Evolutionary conservation across 2,797 vertebrate genomes (phyloP), one percentile per base, ranked within the genome.

Genomic region (Percopsis omiscomaycus): DNA sequence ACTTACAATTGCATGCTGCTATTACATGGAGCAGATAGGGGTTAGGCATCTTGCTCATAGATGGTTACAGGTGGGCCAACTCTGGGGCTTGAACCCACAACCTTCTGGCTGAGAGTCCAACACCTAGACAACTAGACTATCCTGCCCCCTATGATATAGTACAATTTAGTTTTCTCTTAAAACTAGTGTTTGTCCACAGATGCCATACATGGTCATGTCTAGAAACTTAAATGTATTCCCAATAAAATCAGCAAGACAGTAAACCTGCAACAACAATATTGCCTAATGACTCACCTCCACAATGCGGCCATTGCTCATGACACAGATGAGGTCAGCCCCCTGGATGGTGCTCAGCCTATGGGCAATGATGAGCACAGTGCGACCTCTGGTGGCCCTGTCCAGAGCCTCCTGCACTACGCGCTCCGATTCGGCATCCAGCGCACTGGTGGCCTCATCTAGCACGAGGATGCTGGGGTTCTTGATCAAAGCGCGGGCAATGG

Each of bases 311-410:
- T 88, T 91, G 59, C 93, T 93, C 89, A 98, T 92, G 67, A 98
- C 96, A 1, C 95, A 93, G 56, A 98, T 98, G 69, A 93, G 80
- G 77, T 96, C 91, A 0, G 97, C 96, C 0, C 78, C 89, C 1
- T 91, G 94, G n/a, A 98, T 92, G 29, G 97, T 98, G 89, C 97
- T 98, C 80, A 99, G 93, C 3, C 97, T 92, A 75, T 99, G 97
- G 14, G 97, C 97, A 1, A 99, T 98, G 82, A 99, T 91, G 32
- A 99, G 93, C 68, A 98, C 97, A 0, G 97, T 98, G 80, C 96
- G 97, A 30, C 96, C 97, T 0, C 75, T 55, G 0, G 90, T 92
- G 0, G 95, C 97, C 0, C 90, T 90, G 66, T 98, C 95, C 83
- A 98, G 86, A 0, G 97, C 96, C 68, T 94, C 94, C 87, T 98